Base-by-base conservation (phyloP, 1,140 invertebrate species). In the Drosophila nannoptera region DNA sequence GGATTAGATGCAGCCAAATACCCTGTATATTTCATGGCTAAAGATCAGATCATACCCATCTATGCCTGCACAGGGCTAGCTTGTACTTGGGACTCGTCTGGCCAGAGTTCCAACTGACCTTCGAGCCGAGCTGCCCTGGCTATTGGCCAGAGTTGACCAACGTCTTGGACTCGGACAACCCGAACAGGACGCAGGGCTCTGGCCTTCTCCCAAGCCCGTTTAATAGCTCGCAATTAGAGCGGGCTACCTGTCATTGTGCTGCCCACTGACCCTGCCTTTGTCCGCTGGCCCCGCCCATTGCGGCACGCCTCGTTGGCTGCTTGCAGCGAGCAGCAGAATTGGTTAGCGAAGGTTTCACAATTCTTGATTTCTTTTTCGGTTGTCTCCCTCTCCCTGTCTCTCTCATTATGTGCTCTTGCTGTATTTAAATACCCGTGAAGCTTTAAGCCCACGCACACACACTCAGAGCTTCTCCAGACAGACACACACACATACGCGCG, bases 211-310 rank as follows among this genome's bases (percentile, higher is more conserved):
- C 22, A 22, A 22, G 22, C 22, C 22, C 22, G 22, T 22, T 22
- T 22, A 22, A 22, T 22, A 22, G 61, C 58, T 76, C 64, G 69
- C 76, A 81, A 81, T 81, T 81, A 67, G 59, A 81, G 55, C 70
- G 62, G 66, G 59, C 65, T 69, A 76, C 59, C 73, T 74, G 62
- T 63, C 66, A 61, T 54, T 65, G 48, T 53, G 16, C 12, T 56
- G 40, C 45, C 55, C 49, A 22, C 31, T 70, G 43, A 43, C 64
- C 54, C 63, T 50, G 45, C 12, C 4, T 4, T 9, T 55, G 60
- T 5, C 43, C 9, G 8, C 12, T 52, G 60, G 6, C 59, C 35
- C 31, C 40, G 7, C 3, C 32, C 32, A 36, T 40, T 14, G 14
- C 35, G 43, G 42, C 58, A 68, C 36, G 58, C 56, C 9, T 46